Conservation (phyloP, 2,797 vertebrate genomes). For the Anniella stebbinsi region DNA sequence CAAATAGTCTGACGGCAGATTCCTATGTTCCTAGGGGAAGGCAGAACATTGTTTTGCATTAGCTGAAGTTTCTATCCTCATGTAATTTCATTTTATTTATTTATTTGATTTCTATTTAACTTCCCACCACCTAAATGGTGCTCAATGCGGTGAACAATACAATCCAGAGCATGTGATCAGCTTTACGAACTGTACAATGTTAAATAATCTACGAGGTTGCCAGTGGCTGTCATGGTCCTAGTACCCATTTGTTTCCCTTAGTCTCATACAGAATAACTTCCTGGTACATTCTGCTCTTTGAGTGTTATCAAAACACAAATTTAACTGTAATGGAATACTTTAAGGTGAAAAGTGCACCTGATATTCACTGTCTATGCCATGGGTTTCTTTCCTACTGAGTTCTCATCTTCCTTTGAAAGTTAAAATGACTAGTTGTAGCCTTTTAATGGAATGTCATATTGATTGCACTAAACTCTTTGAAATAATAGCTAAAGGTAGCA, state of each 20-base stretch:
- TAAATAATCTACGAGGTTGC: background rate
- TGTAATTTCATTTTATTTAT: background rate
- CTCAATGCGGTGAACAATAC: too few relatives aligned
- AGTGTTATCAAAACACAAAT: background rate
- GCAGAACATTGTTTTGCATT: background rate
- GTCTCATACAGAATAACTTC: background rate
- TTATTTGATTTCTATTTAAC: too few relatives aligned
- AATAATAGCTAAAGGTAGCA: background rate
- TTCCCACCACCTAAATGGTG: too few relatives aligned
- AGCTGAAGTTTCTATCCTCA: background rate
- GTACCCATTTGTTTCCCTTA: background rate
- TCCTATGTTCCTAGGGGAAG: background rate
- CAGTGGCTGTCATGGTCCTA: background rate
- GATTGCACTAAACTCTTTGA: constrained; percentile 38
- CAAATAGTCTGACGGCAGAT: background rate
- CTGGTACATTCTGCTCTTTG: background rate
- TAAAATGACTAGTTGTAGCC: constrained; percentile 48
- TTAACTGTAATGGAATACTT: background rate
- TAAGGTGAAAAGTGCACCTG: rapidly evolving
- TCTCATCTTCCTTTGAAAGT: constrained; percentile 30
- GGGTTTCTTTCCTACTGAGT: constrained; percentile 27
- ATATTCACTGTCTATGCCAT: background rate
- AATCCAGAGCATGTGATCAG: background rate
- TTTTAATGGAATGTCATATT: constrained; percentile 40
- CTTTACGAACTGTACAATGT: background rate